Base-by-base conservation (phyloP, 2,113 vertebrate genomes). In the Agelaius phoeniceus region DNA sequence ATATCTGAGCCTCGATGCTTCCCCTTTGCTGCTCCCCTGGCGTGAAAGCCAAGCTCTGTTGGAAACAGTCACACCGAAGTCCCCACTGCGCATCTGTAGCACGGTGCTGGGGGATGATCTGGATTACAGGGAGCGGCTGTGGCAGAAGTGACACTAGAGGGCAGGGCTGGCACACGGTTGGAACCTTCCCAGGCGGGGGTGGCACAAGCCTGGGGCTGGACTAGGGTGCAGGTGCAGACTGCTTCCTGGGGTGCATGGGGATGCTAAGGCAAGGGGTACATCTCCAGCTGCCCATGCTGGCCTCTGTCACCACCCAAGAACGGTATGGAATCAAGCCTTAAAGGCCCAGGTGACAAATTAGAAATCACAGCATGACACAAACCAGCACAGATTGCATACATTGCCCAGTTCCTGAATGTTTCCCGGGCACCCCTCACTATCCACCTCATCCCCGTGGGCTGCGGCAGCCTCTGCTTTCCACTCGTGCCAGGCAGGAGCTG, bases 121-220 rank as follows among this genome's bases (percentile, higher is more conserved):
- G 41, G 5, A 5, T 15, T 8, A 3, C 15, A 11, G 43, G 44
- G 41, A 21, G 37, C 17, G 37, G 49, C 18, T 76, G 93, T 46
- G 49, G 73, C 79, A 93, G 71, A 65, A 68, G 23, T 2, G 62
- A 97, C 98, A 87, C 96, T 93, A 97, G 98, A 97, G 97, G 97
- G 96, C 96, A 98, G 97, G 96, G 96, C 87, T 28, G n/a, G 93
- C 95, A 71, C 96, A 69, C 82, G n/a, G 31, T 73, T 93, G 91
- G 74, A 95, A 61, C 65, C 21, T 88, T 59, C 73, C 51, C 55
- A 13, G 65, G 43, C 41, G 41, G 41, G 41, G 41, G 41, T 41
- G 41, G 41, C 41, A 41, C 41, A 41, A 41, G 41, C 41, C 59
- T 31, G 17, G 9, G 13, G 30, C 24, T 27, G 23, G 11, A 2